phyloP scores from a whole-genome alignment of 2,113 vertebrate genomes.

The Solea senegalensis region DNA sequence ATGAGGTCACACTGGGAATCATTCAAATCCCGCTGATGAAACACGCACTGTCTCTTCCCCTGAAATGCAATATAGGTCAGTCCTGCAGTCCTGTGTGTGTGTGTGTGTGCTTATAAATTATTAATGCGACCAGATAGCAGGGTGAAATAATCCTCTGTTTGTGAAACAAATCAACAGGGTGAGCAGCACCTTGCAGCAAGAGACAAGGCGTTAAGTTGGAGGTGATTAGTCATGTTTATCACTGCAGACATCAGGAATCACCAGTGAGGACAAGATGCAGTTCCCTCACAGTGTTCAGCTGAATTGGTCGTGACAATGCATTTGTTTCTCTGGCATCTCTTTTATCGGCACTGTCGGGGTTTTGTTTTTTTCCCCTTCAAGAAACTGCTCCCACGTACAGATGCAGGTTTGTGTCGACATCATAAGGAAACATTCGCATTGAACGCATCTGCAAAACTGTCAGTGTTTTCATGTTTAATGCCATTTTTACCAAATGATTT shows the following conservation, averaged over 20 bases:
- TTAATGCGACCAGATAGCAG: constrained; percentile 84
- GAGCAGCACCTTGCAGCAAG: constrained; percentile 84
- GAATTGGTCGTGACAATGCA: constrained; percentile 42
- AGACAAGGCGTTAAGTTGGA: constrained; percentile 85
- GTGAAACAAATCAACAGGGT: constrained; percentile 89
- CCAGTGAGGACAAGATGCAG: constrained; percentile 77
- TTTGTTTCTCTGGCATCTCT: constrained; percentile 32
- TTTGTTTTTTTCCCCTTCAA: neutral
- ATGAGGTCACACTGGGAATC: constrained; percentile 63
- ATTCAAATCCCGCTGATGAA: constrained; percentile 56
- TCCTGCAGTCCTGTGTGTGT: constrained; percentile 31
- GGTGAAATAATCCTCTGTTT: constrained; percentile 87
- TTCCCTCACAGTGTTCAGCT: constrained; percentile 76
- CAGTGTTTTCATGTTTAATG: neutral
- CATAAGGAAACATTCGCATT: neutral
- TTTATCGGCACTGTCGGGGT: neutral
- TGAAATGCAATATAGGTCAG: constrained; percentile 69
- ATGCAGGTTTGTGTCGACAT: neutral
- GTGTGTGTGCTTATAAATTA: constrained; percentile 83
- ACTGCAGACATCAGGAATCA: constrained; percentile 86
- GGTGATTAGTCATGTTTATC: constrained; percentile 93
- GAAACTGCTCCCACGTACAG: neutral
- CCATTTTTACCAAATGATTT: too few relatives aligned
- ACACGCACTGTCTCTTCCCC: constrained; percentile 22
- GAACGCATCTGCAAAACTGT: neutral